A percentile compares a stretch with the other conserved stretches of the same genome.
Conservation (phyloP, 2,113 vertebrate genomes). For the Callopanchax toddi region DNA sequence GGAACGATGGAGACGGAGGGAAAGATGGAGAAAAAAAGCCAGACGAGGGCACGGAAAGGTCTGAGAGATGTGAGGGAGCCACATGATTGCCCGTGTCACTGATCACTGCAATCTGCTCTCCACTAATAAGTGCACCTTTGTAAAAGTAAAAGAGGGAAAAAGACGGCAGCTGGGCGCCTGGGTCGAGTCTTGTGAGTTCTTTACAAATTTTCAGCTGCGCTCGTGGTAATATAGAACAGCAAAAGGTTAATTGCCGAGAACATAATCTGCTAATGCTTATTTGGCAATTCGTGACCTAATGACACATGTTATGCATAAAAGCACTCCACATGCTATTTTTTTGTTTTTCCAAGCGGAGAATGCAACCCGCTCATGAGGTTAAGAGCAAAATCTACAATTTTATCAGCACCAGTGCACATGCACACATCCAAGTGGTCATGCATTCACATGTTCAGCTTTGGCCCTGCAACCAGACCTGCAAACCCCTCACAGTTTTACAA, state of each 20-base stretch:
- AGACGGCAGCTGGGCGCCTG: not conserved
- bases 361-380: constrained; percentile 36
- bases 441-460: constrained; percentile 17
- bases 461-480: constrained; percentile 14
- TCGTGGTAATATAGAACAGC: constrained; percentile 9
- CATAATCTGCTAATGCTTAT: constrained; percentile 24
- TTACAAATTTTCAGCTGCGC: constrained; percentile 12
- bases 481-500: constrained; percentile 15
- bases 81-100: constrained; percentile 74
- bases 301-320: constrained; percentile 50
- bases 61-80: constrained; percentile 57
- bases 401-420: constrained; percentile 3
- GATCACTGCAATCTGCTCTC: constrained; percentile 48
- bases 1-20: constrained; percentile 33
- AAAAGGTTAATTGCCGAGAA: constrained; percentile 42
- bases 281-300: constrained; percentile 37
- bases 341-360: constrained; percentile 30
- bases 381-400: constrained; percentile 32
- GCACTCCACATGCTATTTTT: constrained; percentile 7
- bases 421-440: constrained; percentile 2
- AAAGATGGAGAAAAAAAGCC: constrained; percentile 28
- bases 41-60: constrained; percentile 70
- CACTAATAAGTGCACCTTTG: constrained; percentile 65
- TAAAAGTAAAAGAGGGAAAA: constrained; percentile 11
- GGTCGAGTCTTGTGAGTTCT: constrained; percentile 34